These are phyloP conservation scores for Triops longicaudatus DNA, from an alignment of 1,140 invertebrate species.

Conservation along the genomic window DNA sequence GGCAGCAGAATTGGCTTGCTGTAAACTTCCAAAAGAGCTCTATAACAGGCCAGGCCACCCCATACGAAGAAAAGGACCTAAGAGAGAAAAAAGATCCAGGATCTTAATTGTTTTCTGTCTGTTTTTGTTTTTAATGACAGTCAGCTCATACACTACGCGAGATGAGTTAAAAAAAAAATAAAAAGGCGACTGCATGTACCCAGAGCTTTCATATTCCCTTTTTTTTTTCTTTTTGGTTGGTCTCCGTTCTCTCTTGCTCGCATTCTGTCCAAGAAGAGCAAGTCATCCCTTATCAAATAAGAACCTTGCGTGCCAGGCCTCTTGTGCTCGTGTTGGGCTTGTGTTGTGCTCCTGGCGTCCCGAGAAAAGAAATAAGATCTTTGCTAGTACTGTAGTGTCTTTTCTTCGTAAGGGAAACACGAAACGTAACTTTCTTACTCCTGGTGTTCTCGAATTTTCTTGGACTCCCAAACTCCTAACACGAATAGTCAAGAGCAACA, in stretches of 20 bases:
- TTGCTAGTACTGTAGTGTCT: background rate
- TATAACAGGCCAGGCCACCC: background rate
- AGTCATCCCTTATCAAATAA: slow-evolving; percentile 15
- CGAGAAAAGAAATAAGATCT: slow-evolving; percentile 12
- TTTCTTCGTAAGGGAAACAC: background rate
- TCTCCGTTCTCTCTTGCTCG: background rate
- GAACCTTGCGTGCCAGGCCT: background rate
- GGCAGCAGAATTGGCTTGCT: background rate
- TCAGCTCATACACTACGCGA: background rate
- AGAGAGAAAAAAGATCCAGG: background rate
- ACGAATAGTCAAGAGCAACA: too few relatives aligned
- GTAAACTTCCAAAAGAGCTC: background rate
- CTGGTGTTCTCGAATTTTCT: too few relatives aligned
- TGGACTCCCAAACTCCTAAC: too few relatives aligned
- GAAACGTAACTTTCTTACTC: slow-evolving; percentile 12
- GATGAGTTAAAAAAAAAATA: background rate
- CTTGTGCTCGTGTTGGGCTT: background rate
- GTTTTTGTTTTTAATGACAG: background rate
- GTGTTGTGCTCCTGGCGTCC: background rate
- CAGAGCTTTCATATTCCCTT: background rate
- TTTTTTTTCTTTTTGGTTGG: background rate
- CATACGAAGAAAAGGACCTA: background rate
- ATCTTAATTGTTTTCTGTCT: background rate
- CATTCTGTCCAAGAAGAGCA: background rate
- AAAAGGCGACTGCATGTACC: too few relatives aligned